Evolutionary conservation across 2,113 vertebrate genomes (phyloP), one percentile per base, ranked within the genome.

Genomic region (Gymnogyps californianus): DNA sequence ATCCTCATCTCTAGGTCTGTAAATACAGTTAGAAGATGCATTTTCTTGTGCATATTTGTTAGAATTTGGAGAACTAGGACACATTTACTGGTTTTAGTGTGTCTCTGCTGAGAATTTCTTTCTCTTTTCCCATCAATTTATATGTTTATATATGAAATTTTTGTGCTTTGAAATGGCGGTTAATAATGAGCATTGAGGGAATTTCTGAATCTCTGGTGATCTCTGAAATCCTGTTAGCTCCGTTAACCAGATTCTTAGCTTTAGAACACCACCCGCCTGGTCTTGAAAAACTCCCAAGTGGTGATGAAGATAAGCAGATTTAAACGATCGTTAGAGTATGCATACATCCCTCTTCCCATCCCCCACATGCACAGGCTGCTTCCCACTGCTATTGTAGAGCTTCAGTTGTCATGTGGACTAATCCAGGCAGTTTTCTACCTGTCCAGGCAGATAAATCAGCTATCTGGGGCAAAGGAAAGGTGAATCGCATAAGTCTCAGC

Each of bases 181-280:
- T 62, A 34, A 19, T 87, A 66, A 77, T 10, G n/a, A 70, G 79
- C 61, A 6, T 81, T 34, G 70, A 52, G 87, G 93, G 89, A 93
- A 72, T 96, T 97, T 71, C 8, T 87, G 77, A 85, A 74, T 81
- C 94, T 83, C 87, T 75, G 70, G 51, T 95, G 95, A 96, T 92
- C 96, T 92, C 83, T 78, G 84, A 62, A 97, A 97, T 97, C 97
- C 94, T 92, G 79, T 96, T 96, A 97, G 92, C 67, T 64, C 81
- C 77, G 31, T 34, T 95, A 94, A 94, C 95, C 90, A 96, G 96
- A 94, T 97, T 96, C 94, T 64, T 31, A 46, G 96, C 89, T 74
- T 70, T 86, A 69, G 46, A 83, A 15, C 28, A 38, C 62, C 55
- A 22, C 87, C 83, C 24, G 3, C 69, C 94, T 67, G 18, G 11